phyloP scores from a whole-genome alignment of 1,140 invertebrate genomes.

The Neotoxoptera formosana region DNA sequence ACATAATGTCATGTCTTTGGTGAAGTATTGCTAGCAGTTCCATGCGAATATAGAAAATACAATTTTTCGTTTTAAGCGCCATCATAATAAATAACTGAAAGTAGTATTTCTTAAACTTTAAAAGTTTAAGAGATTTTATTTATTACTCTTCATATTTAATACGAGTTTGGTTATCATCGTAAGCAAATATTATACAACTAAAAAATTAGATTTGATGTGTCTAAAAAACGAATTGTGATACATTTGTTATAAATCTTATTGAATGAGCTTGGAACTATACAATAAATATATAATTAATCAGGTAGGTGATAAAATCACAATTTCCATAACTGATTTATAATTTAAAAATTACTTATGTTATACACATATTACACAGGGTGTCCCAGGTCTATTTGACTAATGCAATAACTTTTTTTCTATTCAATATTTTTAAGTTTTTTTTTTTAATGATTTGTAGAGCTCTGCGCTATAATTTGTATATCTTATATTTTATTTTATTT shows the following conservation, averaged over 20 bases:
- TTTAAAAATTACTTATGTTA: neutral
- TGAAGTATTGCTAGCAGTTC: neutral
- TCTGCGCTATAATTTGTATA: too few relatives aligned
- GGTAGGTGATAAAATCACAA: neutral
- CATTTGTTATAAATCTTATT: too few relatives aligned
- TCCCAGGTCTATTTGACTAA: too few relatives aligned
- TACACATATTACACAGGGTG: too few relatives aligned
- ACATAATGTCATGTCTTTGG: neutral
- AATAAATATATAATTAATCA: neutral
- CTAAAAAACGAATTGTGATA: too few relatives aligned
- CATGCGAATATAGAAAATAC: neutral
- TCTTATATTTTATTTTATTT: too few relatives aligned
- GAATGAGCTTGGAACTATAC: too few relatives aligned
- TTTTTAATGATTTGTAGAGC: too few relatives aligned
- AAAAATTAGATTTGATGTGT: neutral
- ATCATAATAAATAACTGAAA: slow-evolving; percentile 34
- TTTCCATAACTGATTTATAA: neutral
- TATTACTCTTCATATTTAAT: neutral
- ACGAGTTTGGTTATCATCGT: too few relatives aligned
- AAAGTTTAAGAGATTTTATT: neutral
- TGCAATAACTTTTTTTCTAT: too few relatives aligned
- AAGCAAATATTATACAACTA: neutral
- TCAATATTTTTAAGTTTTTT: too few relatives aligned
- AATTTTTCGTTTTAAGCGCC: neutral
- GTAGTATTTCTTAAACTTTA: slow-evolving; percentile 1